phyloP scores from a whole-genome alignment of 2,113 vertebrate genomes.

The Struthio camelus region DNA sequence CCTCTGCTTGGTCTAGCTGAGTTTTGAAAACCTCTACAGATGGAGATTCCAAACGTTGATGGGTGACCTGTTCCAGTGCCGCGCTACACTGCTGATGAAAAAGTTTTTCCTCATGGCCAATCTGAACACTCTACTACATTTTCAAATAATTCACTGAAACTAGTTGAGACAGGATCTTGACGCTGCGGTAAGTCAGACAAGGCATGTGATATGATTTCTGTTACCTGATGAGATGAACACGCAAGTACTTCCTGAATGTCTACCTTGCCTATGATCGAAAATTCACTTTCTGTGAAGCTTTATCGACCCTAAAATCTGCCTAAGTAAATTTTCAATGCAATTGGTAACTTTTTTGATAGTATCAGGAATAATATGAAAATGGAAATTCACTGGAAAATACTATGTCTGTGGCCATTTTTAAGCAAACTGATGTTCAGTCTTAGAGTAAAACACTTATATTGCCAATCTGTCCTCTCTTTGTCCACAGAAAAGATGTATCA shows the following conservation, averaged over 20 bases:
- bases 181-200: neutral
- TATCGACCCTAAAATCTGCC: neutral
- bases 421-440: neutral
- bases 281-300: neutral
- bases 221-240: slow-evolving; percentile 50
- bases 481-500: neutral
- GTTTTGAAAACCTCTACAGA: neutral
- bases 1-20: neutral
- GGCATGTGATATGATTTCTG: slow-evolving; percentile 9
- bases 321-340: neutral
- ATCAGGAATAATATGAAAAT: neutral
- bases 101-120: neutral
- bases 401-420: neutral
- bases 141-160: slow-evolving; percentile 37
- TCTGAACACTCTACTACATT: slow-evolving; percentile 14
- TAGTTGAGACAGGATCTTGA: slow-evolving; percentile 45
- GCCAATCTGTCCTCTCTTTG: neutral
- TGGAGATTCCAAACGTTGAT: neutral
- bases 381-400: neutral
- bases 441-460: neutral
- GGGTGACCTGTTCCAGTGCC: neutral
- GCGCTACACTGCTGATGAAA: neutral
- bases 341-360: neutral
- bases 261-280: neutral
- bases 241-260: neutral